These are phyloP conservation scores for Chalcosyrphus nemorum DNA, from an alignment of 2,888 invertebrate genomes.

Conservation along the genomic window DNA sequence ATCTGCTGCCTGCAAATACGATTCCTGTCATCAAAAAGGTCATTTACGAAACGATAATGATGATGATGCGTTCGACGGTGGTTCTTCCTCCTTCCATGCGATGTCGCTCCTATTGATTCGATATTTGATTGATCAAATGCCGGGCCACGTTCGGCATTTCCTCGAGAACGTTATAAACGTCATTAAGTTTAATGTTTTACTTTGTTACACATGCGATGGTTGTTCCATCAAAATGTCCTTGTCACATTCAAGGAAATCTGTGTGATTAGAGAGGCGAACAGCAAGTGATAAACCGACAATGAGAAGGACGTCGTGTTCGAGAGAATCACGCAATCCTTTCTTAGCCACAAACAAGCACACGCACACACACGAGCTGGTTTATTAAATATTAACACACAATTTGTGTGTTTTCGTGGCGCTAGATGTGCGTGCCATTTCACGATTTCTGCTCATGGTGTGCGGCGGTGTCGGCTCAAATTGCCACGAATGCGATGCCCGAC, in stretches of 20 bases:
- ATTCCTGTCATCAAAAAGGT: constrained; percentile 50
- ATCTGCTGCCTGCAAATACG: not conserved
- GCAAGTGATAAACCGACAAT: constrained; percentile 68
- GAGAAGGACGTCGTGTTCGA: constrained; percentile 27
- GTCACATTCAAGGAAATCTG: constrained; percentile 51
- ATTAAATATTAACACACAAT: constrained; percentile 71
- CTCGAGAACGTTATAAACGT: constrained; percentile 16
- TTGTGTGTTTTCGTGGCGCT: constrained; percentile 63
- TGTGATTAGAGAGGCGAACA: constrained; percentile 31
- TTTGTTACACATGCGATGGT: constrained; percentile 44
- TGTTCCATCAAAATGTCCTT: constrained; percentile 45
- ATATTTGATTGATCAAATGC: constrained; percentile 68
- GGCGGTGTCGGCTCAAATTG: constrained; percentile 54
- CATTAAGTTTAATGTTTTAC: constrained; percentile 68
- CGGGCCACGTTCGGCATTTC: constrained; percentile 6
- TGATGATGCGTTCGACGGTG: constrained; percentile 45
- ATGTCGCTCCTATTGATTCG: constrained; percentile 44
- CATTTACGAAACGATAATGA: constrained; percentile 67
- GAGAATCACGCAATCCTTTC: constrained; percentile 70
- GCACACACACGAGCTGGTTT: constrained; percentile 46
- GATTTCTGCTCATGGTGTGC: constrained; percentile 52
- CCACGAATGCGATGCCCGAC: constrained; percentile 44
- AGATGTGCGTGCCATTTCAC: constrained; percentile 72
- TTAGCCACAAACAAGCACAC: too few relatives aligned
- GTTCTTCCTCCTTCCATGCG: constrained; percentile 40